Conservation (phyloP, 2,888 invertebrate genomes). For the Scaptodrosophila latifasciaeformis region DNA sequence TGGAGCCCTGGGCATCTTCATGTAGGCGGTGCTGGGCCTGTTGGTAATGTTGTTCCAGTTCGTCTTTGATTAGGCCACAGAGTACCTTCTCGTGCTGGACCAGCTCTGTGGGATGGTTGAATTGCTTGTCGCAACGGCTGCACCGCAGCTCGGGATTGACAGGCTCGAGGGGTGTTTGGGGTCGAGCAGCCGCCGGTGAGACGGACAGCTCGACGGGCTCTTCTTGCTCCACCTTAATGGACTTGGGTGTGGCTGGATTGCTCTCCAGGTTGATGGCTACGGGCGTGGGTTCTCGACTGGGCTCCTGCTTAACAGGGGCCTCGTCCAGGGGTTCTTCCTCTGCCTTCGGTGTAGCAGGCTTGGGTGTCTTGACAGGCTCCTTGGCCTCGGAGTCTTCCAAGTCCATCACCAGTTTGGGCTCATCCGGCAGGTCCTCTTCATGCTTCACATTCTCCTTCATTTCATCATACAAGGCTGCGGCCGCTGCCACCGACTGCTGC, state of each 20-base stretch:
- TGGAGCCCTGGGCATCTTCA: slow-evolving; percentile 35
- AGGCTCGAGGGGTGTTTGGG: neutral
- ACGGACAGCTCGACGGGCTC: slow-evolving; percentile 46
- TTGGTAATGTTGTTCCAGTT: slow-evolving; percentile 82
- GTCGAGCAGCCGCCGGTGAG: slow-evolving; percentile 51
- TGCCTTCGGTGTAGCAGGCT: slow-evolving; percentile 4
- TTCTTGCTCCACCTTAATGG: slow-evolving; percentile 43
- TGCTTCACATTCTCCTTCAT: slow-evolving; percentile 31
- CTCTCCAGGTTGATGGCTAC: slow-evolving; percentile 7
- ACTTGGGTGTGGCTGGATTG: slow-evolving; percentile 26
- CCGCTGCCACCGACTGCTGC: slow-evolving; percentile 62
- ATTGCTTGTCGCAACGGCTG: slow-evolving; percentile 78
- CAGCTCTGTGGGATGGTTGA: slow-evolving; percentile 78
- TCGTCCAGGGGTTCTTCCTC: slow-evolving; percentile 1
- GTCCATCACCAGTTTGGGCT: slow-evolving; percentile 81
- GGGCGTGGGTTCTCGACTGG: slow-evolving; percentile 68
- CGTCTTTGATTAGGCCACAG: slow-evolving; percentile 75
- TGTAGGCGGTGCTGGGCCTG: slow-evolving; percentile 48
- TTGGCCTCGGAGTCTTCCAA: slow-evolving; percentile 76
- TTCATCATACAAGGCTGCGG: slow-evolving; percentile 58
- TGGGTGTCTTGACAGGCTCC: slow-evolving; percentile 9
- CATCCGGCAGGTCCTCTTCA: slow-evolving; percentile 74
- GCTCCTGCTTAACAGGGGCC: slow-evolving; percentile 40
- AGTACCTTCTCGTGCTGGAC: slow-evolving; percentile 84
- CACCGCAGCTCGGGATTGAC: slow-evolving; percentile 75